Conservation (phyloP, 2,888 invertebrate species). For the Brenthis hecate region DNA sequence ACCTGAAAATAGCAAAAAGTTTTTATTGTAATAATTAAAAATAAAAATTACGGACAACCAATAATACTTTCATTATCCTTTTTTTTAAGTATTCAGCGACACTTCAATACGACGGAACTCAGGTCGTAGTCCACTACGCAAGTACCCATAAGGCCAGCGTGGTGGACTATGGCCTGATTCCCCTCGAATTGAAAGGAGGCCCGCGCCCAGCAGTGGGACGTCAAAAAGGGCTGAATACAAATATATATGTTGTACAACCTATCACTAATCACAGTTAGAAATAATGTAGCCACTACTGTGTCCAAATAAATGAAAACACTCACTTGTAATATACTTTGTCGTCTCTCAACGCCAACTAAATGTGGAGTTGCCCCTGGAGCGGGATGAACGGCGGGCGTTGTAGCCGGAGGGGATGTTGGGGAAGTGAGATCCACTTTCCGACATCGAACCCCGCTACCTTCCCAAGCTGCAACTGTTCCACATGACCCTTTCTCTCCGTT, state of each 20-base stretch:
- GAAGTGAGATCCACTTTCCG: slow-evolving; percentile 81
- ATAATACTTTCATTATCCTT: background rate
- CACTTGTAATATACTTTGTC: slow-evolving; percentile 81
- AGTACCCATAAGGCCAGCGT: no score
- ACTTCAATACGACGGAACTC: no score
- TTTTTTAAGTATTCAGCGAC: no score
- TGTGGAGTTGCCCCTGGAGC: slow-evolving; percentile 58
- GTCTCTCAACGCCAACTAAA: slow-evolving; percentile 68
- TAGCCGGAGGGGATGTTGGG: slow-evolving; percentile 68
- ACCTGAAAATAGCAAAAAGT: slow-evolving; percentile 63
- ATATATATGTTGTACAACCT: no score
- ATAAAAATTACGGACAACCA: background rate
- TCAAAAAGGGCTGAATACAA: no score
- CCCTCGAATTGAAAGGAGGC: no score
- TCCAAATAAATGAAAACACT: background rate
- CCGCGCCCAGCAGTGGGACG: no score
- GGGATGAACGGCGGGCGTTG: slow-evolving; percentile 68
- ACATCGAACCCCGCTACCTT: slow-evolving; percentile 83
- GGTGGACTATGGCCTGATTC: no score
- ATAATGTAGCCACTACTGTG: background rate
- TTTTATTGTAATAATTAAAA: background rate
- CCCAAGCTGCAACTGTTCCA: slow-evolving; percentile 86
- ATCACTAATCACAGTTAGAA: no score
- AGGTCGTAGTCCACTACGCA: no score
- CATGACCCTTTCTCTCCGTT: slow-evolving; percentile 86